phyloP scores from a whole-genome alignment of 1,140 invertebrate species.

The Drosophila arizonae region DNA sequence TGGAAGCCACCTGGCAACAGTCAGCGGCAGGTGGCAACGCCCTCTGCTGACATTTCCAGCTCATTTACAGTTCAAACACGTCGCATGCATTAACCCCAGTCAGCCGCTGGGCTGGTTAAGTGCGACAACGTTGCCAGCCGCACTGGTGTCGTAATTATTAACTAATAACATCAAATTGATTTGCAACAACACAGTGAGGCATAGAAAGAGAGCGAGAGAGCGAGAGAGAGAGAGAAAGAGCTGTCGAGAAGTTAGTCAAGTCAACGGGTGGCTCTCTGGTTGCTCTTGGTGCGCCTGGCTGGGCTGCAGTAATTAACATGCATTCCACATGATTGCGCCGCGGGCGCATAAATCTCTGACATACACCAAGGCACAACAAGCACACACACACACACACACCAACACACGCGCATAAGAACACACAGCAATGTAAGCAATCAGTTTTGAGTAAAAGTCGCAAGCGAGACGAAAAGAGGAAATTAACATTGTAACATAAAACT shows the following conservation, averaged over 20 bases:
- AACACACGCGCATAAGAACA: slow-evolving; percentile 10
- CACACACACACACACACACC: slow-evolving; percentile 15
- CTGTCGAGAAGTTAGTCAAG: neutral
- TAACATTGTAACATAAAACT: slow-evolving; percentile 80
- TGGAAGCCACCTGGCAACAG: neutral
- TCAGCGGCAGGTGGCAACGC: slow-evolving; percentile 11
- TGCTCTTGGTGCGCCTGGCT: slow-evolving; percentile 42
- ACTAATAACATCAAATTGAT: slow-evolving; percentile 81
- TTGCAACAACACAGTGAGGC: slow-evolving; percentile 68
- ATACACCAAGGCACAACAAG: slow-evolving; percentile 35
- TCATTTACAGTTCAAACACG: slow-evolving; percentile 81
- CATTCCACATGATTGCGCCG: slow-evolving; percentile 77
- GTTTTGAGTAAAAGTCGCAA: slow-evolving; percentile 66
- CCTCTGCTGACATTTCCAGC: slow-evolving; percentile 69
- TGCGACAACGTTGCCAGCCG: slow-evolving; percentile 48
- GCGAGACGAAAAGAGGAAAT: slow-evolving; percentile 63
- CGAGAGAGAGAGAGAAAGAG: neutral
- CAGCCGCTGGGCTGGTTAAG: slow-evolving; percentile 62
- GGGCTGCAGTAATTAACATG: slow-evolving; percentile 74
- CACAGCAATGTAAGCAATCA: slow-evolving; percentile 51
- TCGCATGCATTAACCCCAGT: slow-evolving; percentile 76
- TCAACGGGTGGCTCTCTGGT: neutral
- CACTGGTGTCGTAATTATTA: slow-evolving; percentile 70
- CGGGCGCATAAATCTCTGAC: slow-evolving; percentile 67
- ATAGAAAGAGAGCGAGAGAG: slow-evolving; percentile 14